Percentiles rank a stretch among this genome's conserved stretches.
Conservation (phyloP, 2,888 invertebrate species). For the Drosophila heteroneura region DNA sequence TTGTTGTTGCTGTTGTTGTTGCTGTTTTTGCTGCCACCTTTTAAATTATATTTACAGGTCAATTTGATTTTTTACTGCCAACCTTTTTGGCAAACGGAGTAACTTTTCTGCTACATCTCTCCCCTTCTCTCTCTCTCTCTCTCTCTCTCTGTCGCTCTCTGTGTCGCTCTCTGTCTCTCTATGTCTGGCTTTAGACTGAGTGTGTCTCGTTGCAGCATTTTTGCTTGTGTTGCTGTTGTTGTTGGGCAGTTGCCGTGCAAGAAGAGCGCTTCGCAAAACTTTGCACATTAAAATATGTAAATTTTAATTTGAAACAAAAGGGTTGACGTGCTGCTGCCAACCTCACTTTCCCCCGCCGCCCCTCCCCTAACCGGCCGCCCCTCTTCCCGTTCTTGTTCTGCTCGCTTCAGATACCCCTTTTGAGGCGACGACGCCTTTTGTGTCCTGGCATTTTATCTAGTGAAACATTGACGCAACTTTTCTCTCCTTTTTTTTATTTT, state of each 20-base stretch:
- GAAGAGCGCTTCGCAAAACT: slow-evolving; percentile 60
- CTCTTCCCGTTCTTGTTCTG: neutral
- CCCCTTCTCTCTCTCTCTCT: neutral
- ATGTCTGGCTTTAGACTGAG: slow-evolving; percentile 7
- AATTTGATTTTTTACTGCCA: slow-evolving; percentile 75
- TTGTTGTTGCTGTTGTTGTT: slow-evolving; percentile 47
- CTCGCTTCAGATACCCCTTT: neutral
- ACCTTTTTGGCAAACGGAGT: slow-evolving; percentile 50
- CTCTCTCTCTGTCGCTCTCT: neutral
- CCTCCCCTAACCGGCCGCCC: neutral
- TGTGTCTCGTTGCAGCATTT: slow-evolving; percentile 30
- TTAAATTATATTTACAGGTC: slow-evolving; percentile 79
- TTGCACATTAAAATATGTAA: slow-evolving; percentile 81
- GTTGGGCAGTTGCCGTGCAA: slow-evolving; percentile 44
- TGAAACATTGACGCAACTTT: slow-evolving; percentile 69
- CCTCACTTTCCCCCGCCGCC: neutral
- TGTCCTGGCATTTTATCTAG: slow-evolving; percentile 67
- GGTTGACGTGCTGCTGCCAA: slow-evolving; percentile 68
- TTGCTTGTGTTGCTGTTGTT: slow-evolving; percentile 28
- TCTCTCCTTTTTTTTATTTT: neutral
- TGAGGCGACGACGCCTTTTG: slow-evolving; percentile 26
- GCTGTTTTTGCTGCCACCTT: slow-evolving; percentile 64
- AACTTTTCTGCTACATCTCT: slow-evolving; percentile 41
- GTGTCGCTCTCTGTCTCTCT: neutral
- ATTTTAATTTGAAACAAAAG: slow-evolving; percentile 81